Base-by-base conservation (phyloP, 2,797 vertebrate genomes). In the Poeciliopsis turneri region DNA sequence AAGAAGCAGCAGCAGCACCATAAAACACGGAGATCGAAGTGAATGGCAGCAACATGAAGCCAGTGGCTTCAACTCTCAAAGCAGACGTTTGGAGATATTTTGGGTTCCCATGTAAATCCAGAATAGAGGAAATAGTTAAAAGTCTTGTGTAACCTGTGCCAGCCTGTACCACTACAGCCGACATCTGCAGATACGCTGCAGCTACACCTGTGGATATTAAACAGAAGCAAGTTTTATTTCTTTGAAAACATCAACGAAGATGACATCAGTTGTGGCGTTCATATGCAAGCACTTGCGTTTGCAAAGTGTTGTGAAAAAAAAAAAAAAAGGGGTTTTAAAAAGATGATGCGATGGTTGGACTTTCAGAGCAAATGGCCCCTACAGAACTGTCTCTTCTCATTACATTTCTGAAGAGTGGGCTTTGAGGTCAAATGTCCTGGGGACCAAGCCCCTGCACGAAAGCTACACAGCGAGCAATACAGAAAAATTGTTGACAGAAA, bases 381-480 rank as follows among this genome's bases (percentile, higher is more conserved):
- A 47, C 5, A 30, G 64, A 47, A 66, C 57, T 13, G 23, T 64
- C 43, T 64, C 43, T 18, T 75, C 43, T 75, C 43, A 64, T 75
- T 64, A 46, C 16, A 75, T 75, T 64, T 64, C 43, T 20, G 28
- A 64, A 10, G 28, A 47, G 1, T 46, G 41, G n/a, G n/a, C 43
- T 12, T 45, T 75, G 5, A 18, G 45, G n/a, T 64, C 74, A 64
- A 61, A 75, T 23, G 43, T 75, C 12, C 43, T 75, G 16, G 18
- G 33, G 74, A 66, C 57, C 28, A 23, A 12, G 33, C 2, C 43
- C 18, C 11, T 47, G 3, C 28, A 64, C 7, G 5, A 43, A 64
- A 75, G 57, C 18, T 45, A 47, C 28, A 75, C 43, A 64, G 74
- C 20, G 10, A 75, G 16, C 41, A 75, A 51, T 64, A 64, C 25